Evolutionary conservation across 2,888 invertebrate species (phyloP).

Genomic region (Pycnomerus fuliginosus): DNA sequence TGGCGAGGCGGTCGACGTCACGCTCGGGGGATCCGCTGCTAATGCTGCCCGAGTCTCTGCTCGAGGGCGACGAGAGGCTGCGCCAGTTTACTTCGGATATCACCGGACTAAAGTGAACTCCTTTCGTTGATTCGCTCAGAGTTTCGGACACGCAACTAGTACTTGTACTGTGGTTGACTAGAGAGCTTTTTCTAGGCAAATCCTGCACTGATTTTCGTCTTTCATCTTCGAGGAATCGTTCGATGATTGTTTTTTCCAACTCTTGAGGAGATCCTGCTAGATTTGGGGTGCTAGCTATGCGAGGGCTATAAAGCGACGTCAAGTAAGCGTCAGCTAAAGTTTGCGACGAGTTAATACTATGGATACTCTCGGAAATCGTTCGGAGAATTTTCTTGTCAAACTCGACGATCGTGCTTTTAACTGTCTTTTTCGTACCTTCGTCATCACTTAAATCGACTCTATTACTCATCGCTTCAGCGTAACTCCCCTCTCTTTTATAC

Average conservation of each 20-base stretch:
- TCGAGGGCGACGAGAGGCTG: conserved; percentile 42
- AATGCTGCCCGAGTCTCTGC: conserved; percentile 46
- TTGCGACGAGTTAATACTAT: conserved; percentile 31
- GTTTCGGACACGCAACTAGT: conserved; percentile 48
- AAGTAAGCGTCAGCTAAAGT: conserved; percentile 8
- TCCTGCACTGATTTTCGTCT: conserved; percentile 57
- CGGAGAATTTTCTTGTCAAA: conserved; percentile 48
- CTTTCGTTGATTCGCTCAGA: conserved; percentile 44
- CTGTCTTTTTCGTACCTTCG: conserved; percentile 56
- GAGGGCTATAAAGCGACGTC: conserved; percentile 35
- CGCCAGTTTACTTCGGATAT: conserved; percentile 80
- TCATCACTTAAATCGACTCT: conserved; percentile 51
- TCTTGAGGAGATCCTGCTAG: conserved; percentile 42
- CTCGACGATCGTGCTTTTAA: conserved; percentile 44
- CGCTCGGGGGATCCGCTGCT: conserved; percentile 46
- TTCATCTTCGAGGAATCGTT: conserved; percentile 24
- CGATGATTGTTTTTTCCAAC: conserved; percentile 22
- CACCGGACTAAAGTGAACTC: conserved; percentile 78
- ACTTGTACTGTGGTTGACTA: conserved; percentile 47
- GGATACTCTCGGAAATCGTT: conserved; percentile 51
- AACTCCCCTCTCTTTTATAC: conserved; percentile 50
- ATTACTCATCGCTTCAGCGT: conserved; percentile 50
- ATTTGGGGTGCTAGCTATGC: conserved; percentile 61
- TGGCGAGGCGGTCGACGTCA: conserved; percentile 29
- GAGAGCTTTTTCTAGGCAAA: conserved; percentile 54